Evolutionary conservation across 2,888 invertebrate genomes (phyloP), one percentile per base, ranked within the genome.

Genomic region (Polia nebulosa): DNA sequence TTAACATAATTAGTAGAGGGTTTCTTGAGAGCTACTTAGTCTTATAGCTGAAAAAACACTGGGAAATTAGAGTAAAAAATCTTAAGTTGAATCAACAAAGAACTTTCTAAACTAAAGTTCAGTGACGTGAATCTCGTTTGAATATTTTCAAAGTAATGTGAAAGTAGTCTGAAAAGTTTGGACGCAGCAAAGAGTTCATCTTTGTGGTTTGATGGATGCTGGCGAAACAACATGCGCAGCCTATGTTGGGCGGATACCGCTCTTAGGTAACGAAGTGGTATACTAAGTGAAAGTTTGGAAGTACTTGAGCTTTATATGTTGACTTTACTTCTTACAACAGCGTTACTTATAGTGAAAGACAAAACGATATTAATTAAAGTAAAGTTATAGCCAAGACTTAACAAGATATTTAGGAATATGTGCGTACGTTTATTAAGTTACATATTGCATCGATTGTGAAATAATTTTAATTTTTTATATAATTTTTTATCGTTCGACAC

Each of bases 1-100:
- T 80, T 71, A 73, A 68, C 63, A 61, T 82, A 79, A 82, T 84
- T 84, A 84, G 68, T 72, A 29, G 44, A 61, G n/a, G 59, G 41
- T 36, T 41, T 47, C n/a, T 27, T 22, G 22, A 29, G 29, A 63
- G 47, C 52, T 45, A 49, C 56, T 44, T 49, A 53, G 59, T 6
- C 39, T 47, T 63, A 52, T 39, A 57, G 32, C 27, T 49, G 32
- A 27, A 60, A 60, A 69, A 76, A 57, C 6, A 20, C 20, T 80
- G 44, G 27, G 22, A 63, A 60, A 60, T 80, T 80, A 60, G 9
- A 29, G 62, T 7, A 36, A 51, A 36, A 64, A 36, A 20, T 36
- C 13, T 27, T 34, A 39, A 39, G 20, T 45, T 7, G 11, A 8
- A 66, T 15, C 22, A 39, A 39, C 22, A 20, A 9, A 51, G 36